A percentile compares a stretch with the other conserved stretches of the same genome.
Evolutionary conservation across 1,140 invertebrate genomes (phyloP).

Genomic region (Phymorhynchus buccinoides): DNA sequence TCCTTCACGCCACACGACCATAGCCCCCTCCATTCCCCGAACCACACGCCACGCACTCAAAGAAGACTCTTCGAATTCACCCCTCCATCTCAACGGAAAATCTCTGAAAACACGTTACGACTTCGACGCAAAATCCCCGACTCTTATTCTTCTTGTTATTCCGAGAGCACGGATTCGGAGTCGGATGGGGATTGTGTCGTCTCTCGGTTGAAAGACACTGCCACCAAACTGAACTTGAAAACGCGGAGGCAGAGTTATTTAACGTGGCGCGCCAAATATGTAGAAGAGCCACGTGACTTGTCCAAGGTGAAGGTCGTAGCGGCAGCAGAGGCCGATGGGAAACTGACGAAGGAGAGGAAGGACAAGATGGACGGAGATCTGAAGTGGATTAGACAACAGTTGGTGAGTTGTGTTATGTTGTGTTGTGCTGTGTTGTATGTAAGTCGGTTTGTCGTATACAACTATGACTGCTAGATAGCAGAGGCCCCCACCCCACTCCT

Average conservation of each 20-base stretch:
- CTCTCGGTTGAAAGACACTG: slow-evolving; percentile 37
- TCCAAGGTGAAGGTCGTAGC: slow-evolving; percentile 15
- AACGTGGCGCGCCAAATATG: slow-evolving; percentile 43
- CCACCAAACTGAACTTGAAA: slow-evolving; percentile 44
- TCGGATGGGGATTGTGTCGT: slow-evolving; percentile 22
- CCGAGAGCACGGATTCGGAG: neutral
- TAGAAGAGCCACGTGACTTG: slow-evolving; percentile 27
- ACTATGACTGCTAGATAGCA: too few relatives aligned
- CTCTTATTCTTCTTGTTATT: neutral
- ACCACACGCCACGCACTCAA: neutral
- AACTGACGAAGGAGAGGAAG: slow-evolving; percentile 41
- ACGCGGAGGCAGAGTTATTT: slow-evolving; percentile 45
- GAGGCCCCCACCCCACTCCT: too few relatives aligned
- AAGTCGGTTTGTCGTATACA: too few relatives aligned
- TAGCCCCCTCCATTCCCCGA: neutral
- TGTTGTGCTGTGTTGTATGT: too few relatives aligned
- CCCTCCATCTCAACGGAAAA: neutral
- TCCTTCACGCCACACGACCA: neutral
- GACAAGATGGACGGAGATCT: slow-evolving; percentile 40
- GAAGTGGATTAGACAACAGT: slow-evolving; percentile 42
- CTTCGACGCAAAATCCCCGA: neutral
- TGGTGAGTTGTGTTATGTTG: slow-evolving; percentile 38
- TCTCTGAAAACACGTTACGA: neutral
- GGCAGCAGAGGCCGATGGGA: neutral
- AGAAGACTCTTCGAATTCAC: neutral